Percentiles rank a stretch among this genome's conserved stretches.
Conservation (phyloP, 2,888 invertebrate species). For the Andrena marginata region DNA sequence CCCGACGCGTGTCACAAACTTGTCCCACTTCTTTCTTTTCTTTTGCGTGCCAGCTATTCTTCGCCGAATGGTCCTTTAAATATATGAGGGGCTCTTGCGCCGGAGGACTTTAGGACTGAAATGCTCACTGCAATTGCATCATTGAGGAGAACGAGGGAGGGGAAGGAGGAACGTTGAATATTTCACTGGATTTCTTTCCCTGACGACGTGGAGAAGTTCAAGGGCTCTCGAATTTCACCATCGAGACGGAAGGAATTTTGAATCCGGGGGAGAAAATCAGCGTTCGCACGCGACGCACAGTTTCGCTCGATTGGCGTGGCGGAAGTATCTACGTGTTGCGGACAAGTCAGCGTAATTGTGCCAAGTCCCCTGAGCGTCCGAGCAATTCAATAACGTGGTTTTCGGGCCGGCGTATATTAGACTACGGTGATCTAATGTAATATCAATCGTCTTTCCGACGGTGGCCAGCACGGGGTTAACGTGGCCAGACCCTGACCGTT, state of each 20-base stretch:
- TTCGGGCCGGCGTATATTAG: constrained; percentile 69
- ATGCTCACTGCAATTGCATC: neutral
- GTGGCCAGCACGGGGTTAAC: constrained; percentile 73
- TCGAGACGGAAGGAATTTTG: too few relatives aligned
- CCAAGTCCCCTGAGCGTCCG: constrained; percentile 40
- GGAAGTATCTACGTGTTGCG: constrained; percentile 11
- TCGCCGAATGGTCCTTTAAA: constrained; percentile 12
- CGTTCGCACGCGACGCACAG: neutral
- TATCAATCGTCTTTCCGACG: constrained; percentile 77
- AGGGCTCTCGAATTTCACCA: neutral
- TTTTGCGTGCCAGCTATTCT: constrained; percentile 12
- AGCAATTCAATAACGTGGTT: constrained; percentile 68
- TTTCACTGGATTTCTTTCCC: neutral
- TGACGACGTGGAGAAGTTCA: neutral
- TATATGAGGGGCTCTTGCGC: neutral
- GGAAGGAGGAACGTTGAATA: neutral
- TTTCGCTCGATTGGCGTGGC: neutral
- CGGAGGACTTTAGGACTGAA: neutral
- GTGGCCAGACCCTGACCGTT: constrained; percentile 79
- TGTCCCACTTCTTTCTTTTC: constrained; percentile 6
- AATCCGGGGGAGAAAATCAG: neutral
- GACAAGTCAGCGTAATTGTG: constrained; percentile 50
- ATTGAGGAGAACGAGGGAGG: neutral
- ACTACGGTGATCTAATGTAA: constrained; percentile 73
- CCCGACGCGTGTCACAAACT: constrained; percentile 11